Evolutionary conservation across 2,888 invertebrate genomes (phyloP).

Genomic region (Drosophila bunnanda): DNA sequence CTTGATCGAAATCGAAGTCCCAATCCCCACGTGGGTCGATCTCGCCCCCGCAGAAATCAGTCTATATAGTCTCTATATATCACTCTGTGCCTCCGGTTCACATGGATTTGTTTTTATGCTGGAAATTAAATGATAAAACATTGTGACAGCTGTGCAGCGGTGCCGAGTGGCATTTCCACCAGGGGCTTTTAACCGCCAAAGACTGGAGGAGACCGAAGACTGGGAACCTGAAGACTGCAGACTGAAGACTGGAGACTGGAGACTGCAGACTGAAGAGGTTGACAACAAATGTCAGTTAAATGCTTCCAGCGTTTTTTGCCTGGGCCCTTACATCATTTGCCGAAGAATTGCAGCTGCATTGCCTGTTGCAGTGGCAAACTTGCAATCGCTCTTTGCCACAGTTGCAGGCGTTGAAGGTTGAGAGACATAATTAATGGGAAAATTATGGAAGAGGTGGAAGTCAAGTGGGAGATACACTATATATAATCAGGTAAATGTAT

Average conservation of each 20-base stretch:
- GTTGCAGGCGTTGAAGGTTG: slow-evolving; percentile 36
- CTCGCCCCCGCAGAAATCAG: slow-evolving; percentile 60
- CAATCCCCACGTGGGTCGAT: slow-evolving; percentile 31
- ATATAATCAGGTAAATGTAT: neutral
- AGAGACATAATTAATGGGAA: slow-evolving; percentile 64
- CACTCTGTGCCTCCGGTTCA: slow-evolving; percentile 47
- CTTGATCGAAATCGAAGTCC: slow-evolving; percentile 41
- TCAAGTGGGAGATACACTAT: slow-evolving; percentile 26
- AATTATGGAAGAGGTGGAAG: slow-evolving; percentile 44
- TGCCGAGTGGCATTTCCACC: slow-evolving; percentile 68
- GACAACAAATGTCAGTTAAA: slow-evolving; percentile 76
- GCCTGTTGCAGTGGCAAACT: slow-evolving; percentile 29
- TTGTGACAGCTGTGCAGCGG: slow-evolving; percentile 75
- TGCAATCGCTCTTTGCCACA: slow-evolving; percentile 18
- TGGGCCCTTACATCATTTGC: slow-evolving; percentile 54
- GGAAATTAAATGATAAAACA: slow-evolving; percentile 80
- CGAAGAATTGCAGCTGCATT: slow-evolving; percentile 51
- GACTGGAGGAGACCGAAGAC: slow-evolving; percentile 4
- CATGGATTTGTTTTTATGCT: slow-evolving; percentile 80
- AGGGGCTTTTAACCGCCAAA: neutral
- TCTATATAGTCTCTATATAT: slow-evolving; percentile 30
- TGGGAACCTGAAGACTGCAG: neutral
- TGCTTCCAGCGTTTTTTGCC: slow-evolving; percentile 52
- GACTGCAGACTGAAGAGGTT: slow-evolving; percentile 36
- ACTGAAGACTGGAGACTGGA: neutral